Conservation (phyloP, 2,888 invertebrate species). For the Molorchus minor region DNA sequence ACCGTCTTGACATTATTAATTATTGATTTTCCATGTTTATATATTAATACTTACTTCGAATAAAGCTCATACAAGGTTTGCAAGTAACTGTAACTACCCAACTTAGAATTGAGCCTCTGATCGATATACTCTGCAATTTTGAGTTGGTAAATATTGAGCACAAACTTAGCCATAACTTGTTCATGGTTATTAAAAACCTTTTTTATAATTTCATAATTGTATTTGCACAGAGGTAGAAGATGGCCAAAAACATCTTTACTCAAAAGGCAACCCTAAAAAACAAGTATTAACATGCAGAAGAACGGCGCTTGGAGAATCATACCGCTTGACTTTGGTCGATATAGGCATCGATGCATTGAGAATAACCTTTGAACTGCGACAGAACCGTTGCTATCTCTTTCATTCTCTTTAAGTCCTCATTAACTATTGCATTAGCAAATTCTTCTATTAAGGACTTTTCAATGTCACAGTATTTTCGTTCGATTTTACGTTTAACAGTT, state of each 20-base stretch:
- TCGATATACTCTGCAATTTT: constrained; percentile 88
- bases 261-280: constrained; percentile 78
- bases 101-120: constrained; percentile 81
- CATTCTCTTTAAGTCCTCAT: constrained; percentile 88
- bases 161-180: constrained; percentile 97
- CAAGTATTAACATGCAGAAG: constrained; percentile 16
- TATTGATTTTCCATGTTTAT: neutral
- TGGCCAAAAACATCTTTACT: constrained; percentile 92
- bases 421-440: constrained; percentile 88
- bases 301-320: constrained; percentile 46
- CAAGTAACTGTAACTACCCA: constrained; percentile 88
- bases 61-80: constrained; percentile 89
- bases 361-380: constrained; percentile 96
- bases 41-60: constrained; percentile 71
- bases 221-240: constrained; percentile 87
- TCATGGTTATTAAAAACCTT: constrained; percentile 95
- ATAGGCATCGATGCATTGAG: constrained; percentile 95
- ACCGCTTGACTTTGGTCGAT: constrained; percentile 96
- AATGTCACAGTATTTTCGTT: constrained; percentile 88
- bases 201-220: constrained; percentile 83
- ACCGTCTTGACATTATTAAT: neutral
- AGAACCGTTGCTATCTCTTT: constrained; percentile 91
- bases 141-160: constrained; percentile 92
- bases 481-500: constrained; percentile 84
- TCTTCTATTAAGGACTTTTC: constrained; percentile 92